Evolutionary conservation across 2,113 vertebrate species (phyloP).

Genomic region (Corapipo altera): DNA sequence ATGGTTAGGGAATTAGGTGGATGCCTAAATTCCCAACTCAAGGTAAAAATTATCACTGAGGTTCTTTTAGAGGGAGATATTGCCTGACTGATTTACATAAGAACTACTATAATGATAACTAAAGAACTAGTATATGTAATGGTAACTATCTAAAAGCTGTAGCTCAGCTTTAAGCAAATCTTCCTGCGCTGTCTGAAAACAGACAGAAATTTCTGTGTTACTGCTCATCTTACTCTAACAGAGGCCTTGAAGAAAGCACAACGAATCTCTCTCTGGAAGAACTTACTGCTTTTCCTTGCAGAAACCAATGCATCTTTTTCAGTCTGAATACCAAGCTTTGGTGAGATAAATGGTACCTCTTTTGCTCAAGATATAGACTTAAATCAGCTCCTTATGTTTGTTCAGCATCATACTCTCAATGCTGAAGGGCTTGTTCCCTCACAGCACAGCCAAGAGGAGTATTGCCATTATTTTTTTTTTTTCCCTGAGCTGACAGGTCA

Average conservation of each 20-base stretch:
- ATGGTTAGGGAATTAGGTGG: background rate
- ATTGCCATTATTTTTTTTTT: background rate
- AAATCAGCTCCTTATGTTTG: slow-evolving; percentile 6
- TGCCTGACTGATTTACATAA: background rate
- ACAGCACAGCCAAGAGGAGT: background rate
- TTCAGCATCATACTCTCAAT: background rate
- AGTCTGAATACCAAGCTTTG: background rate
- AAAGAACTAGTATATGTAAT: background rate
- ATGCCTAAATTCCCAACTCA: background rate
- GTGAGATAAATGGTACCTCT: slow-evolving; percentile 13
- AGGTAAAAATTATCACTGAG: background rate
- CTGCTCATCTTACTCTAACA: background rate
- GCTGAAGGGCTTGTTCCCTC: background rate
- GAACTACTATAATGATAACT: background rate
- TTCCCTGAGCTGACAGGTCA: background rate
- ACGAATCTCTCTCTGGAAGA: background rate
- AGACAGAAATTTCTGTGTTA: background rate
- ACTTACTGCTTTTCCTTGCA: background rate
- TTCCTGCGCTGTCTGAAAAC: background rate
- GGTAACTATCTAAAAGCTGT: background rate
- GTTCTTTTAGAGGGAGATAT: background rate
- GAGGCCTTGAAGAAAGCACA: background rate
- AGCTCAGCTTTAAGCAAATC: background rate
- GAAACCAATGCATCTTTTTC: background rate
- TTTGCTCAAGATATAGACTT: background rate